Evolutionary conservation across 2,113 vertebrate species (phyloP).

Genomic region (Platanista minor): DNA sequence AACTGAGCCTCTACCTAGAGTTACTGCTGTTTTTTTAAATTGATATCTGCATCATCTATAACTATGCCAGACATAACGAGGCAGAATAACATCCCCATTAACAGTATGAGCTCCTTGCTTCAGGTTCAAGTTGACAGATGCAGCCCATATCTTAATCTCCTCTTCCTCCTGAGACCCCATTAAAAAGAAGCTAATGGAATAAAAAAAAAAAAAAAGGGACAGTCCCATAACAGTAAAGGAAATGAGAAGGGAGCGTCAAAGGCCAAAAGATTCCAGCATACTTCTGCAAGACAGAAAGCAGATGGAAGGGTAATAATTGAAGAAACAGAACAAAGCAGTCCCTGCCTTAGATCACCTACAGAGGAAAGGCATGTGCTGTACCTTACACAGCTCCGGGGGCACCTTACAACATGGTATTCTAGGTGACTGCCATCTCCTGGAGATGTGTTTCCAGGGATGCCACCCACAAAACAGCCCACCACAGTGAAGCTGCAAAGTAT

Average conservation of each 20-base stretch:
- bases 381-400: too few species aligned
- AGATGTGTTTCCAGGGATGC: not conserved
- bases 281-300: not conserved
- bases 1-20: not conserved
- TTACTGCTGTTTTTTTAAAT: slow-evolving; percentile 21
- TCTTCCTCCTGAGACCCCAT: not conserved
- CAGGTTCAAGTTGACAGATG: not conserved
- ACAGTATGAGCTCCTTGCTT: not conserved
- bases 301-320: not conserved
- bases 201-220: not conserved
- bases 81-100: not conserved
- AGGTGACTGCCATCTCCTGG: not conserved
- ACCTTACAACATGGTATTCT: not conserved
- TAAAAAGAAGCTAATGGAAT: slow-evolving; percentile 1
- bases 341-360: not conserved
- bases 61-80: not conserved
- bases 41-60: not conserved
- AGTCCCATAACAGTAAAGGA: not conserved
- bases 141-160: not conserved
- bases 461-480: not conserved
- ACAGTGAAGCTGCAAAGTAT: not conserved
- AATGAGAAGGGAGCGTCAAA: not conserved
- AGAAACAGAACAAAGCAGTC: not conserved
- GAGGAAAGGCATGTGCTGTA: not conserved
- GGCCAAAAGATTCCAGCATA: not conserved